These are phyloP conservation scores for Gnathonemus longibarbis DNA, from an alignment of 2,113 vertebrate genomes.

Conservation along the genomic window DNA sequence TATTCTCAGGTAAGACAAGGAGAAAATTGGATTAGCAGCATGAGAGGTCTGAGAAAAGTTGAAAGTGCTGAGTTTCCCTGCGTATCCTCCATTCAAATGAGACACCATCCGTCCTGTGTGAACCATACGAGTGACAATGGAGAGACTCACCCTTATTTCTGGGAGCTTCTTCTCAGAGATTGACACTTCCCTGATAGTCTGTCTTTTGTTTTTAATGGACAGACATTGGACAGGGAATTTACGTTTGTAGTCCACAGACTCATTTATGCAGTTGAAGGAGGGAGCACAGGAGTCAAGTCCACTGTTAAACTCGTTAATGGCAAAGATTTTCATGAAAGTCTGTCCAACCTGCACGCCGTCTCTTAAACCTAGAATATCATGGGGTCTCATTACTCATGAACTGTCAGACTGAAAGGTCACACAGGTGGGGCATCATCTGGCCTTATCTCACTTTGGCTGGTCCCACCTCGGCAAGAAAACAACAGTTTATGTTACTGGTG, in stretches of 20 bases:
- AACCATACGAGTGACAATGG: not conserved
- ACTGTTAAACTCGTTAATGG: not conserved
- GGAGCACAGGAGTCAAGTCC: not conserved
- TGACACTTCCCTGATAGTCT: not conserved
- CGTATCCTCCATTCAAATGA: not conserved
- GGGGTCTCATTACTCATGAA: not conserved
- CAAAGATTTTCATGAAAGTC: not conserved
- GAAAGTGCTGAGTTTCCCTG: not conserved
- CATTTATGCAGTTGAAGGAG: not conserved
- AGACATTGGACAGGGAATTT: not conserved
- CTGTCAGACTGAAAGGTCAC: not conserved
- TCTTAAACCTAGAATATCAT: not conserved
- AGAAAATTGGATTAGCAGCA: not conserved
- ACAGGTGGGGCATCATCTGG: not conserved
- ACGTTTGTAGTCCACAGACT: not conserved
- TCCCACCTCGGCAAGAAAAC: not conserved
- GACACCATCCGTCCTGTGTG: not conserved
- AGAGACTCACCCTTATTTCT: not conserved
- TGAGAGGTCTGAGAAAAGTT: constrained; percentile 34
- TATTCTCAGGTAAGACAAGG: not conserved
- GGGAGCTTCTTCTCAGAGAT: not conserved
- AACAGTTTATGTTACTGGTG: not conserved
- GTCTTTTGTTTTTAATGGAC: not conserved
- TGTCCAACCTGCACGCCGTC: not conserved
- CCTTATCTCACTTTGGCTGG: not conserved